Percentiles rank a stretch among this genome's conserved stretches.
Evolutionary conservation across 1,140 invertebrate genomes (phyloP).

Genomic region (Stratiolaelaps scimitus): DNA sequence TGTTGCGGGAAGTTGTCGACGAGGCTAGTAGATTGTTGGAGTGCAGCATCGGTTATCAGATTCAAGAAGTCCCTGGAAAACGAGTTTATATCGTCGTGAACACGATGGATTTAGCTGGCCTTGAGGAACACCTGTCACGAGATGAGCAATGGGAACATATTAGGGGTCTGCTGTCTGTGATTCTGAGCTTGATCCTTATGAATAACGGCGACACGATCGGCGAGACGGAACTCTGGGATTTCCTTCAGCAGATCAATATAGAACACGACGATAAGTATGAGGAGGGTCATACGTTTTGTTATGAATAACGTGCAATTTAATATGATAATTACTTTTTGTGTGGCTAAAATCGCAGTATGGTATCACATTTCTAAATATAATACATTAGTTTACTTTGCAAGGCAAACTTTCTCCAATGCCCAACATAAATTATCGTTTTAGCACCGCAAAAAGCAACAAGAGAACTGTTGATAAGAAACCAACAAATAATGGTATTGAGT

Average conservation of each 20-base stretch:
- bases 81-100: constrained; percentile 1
- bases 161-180: neutral
- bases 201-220: neutral
- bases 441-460: no score
- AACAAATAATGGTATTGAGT: no score
- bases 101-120: neutral
- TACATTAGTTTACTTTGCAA: no score
- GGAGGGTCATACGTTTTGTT: no score
- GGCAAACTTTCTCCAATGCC: no score
- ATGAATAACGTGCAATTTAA: no score
- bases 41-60: neutral
- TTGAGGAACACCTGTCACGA: neutral
- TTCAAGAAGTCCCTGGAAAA: constrained; percentile 6
- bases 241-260: neutral
- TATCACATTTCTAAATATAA: no score
- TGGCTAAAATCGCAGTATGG: no score
- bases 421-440: no score
- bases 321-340: no score
- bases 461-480: no score
- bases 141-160: neutral
- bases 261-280: neutral
- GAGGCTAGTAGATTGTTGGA: constrained; percentile 1
- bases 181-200: neutral
- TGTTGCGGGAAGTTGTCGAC: neutral
- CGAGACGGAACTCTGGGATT: constrained; percentile 2